Evolutionary conservation across 2,113 vertebrate species (phyloP).

Genomic region (Cyprinodon brontotheroides): DNA sequence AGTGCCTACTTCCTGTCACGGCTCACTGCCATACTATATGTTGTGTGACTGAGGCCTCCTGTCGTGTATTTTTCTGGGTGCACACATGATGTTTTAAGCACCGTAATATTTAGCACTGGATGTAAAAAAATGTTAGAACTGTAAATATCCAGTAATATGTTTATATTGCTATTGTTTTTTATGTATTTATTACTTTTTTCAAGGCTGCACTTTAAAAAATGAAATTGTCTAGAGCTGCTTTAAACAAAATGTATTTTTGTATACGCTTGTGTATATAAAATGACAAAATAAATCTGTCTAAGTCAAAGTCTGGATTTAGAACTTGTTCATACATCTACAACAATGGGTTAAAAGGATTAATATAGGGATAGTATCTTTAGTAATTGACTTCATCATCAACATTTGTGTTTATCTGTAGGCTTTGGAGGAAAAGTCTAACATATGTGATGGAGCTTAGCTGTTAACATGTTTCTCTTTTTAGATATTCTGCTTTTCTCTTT

Average conservation of each 20-base stretch:
- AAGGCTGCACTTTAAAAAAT: too few species aligned
- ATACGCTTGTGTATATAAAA: too few species aligned
- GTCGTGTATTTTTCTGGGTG: constrained; percentile 20
- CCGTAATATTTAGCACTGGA: constrained; percentile 16
- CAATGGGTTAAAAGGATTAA: neutral
- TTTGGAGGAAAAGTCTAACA: neutral
- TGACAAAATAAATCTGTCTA: too few species aligned
- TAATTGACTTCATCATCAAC: neutral
- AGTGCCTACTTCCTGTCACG: constrained; percentile 51
- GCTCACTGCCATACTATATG: constrained; percentile 39
- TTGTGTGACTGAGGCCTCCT: constrained; percentile 36
- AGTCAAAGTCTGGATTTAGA: neutral
- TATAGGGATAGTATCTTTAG: too few species aligned
- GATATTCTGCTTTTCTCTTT: neutral
- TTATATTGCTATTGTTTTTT: too few species aligned
- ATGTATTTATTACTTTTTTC: too few species aligned
- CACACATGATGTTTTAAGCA: constrained; percentile 38
- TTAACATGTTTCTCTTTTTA: neutral
- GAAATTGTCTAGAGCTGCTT: too few species aligned
- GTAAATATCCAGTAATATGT: too few species aligned
- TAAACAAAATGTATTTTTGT: too few species aligned
- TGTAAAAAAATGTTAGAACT: too few species aligned
- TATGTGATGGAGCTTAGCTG: neutral
- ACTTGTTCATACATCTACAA: constrained; percentile 37
- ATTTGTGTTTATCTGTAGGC: neutral